These are phyloP conservation scores for Ammospiza maritima DNA, from an alignment of 2,797 vertebrate species.

Conservation along the genomic window DNA sequence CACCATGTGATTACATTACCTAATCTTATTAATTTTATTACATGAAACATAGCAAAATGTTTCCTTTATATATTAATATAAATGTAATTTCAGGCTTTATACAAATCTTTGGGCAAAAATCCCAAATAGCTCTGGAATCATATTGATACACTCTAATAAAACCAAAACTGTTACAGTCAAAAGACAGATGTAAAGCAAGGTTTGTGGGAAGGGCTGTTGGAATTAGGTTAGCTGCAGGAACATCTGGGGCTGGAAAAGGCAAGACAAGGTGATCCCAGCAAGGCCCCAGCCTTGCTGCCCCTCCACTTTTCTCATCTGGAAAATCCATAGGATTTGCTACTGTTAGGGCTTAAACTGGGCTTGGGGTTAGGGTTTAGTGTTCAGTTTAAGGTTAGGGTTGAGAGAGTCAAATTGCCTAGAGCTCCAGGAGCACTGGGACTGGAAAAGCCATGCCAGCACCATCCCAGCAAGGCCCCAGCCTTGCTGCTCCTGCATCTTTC, in stretches of 20 bases:
- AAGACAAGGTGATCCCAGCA: fast-evolving
- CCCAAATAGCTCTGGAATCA: not conserved
- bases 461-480: too few relatives aligned
- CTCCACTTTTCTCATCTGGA: not conserved
- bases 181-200: not conserved
- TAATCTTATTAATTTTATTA: slow-evolving; percentile 42
- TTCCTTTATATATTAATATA: slow-evolving; percentile 43
- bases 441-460: not conserved
- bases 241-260: not conserved
- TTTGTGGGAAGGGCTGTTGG: not conserved
- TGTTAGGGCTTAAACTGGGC: not conserved
- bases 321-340: not conserved
- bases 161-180: not conserved
- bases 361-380: not conserved
- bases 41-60: slow-evolving; percentile 19
- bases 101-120: slow-evolving; percentile 51
- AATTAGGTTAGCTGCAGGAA: not conserved
- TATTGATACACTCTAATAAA: not conserved
- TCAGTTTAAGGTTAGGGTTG: not conserved
- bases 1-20: slow-evolving; percentile 41
- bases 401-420: not conserved
- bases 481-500: not conserved
- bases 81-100: slow-evolving; percentile 51
- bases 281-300: not conserved
- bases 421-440: not conserved